Percentiles rank a stretch among this genome's conserved stretches.
Evolutionary conservation across 2,888 invertebrate species (phyloP).

Genomic region (Entomobrya multifasciata): DNA sequence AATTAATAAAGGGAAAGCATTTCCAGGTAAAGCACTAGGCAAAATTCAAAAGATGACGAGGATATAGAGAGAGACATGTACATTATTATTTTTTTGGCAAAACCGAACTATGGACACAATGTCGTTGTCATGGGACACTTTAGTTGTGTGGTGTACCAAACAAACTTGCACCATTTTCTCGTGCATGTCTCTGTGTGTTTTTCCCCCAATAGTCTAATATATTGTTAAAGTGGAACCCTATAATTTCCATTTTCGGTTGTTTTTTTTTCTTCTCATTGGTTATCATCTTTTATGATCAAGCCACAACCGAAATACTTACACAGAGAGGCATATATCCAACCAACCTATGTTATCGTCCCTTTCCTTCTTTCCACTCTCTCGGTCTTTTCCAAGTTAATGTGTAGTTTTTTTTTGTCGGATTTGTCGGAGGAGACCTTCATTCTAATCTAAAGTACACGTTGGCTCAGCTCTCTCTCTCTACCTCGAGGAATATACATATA

Average conservation of each 20-base stretch:
- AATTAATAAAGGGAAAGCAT: too few relatives aligned
- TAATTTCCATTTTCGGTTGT: neutral
- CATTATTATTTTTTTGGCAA: slow-evolving; percentile 20
- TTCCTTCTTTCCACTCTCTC: too few relatives aligned
- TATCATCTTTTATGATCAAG: neutral
- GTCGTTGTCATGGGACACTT: slow-evolving; percentile 67
- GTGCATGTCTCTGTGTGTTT: too few relatives aligned
- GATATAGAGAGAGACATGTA: neutral
- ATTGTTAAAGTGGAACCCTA: slow-evolving; percentile 32
- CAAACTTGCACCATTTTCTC: neutral
- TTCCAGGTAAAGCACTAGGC: too few relatives aligned
- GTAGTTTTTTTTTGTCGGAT: neutral
- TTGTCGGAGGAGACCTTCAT: slow-evolving; percentile 35
- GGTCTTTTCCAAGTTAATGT: neutral
- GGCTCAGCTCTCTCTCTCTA: neutral
- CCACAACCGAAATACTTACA: neutral
- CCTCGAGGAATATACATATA: neutral
- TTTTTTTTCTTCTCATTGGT: slow-evolving; percentile 15
- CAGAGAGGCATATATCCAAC: neutral
- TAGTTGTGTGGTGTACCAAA: slow-evolving; percentile 51
- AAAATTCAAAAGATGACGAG: too few relatives aligned
- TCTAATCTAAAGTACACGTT: neutral
- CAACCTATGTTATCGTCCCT: too few relatives aligned
- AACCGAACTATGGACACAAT: slow-evolving; percentile 11
- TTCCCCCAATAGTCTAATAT: too few relatives aligned